Base-by-base conservation (phyloP, 2,113 vertebrate species). In the Junco hyemalis region DNA sequence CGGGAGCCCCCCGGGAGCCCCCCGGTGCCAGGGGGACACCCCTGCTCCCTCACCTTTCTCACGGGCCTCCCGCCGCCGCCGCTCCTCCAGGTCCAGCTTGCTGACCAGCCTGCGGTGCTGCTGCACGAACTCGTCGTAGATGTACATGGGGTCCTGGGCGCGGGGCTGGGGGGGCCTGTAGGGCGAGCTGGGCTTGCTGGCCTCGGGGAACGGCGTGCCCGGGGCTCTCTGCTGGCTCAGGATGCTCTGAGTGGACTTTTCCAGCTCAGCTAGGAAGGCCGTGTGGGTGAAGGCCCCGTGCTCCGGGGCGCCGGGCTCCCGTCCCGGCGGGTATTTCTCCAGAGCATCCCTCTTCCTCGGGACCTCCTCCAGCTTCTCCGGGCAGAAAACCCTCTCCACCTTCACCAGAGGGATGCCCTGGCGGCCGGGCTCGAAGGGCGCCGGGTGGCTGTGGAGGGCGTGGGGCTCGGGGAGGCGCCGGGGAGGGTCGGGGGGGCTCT, bases 71-170 rank as follows among this genome's bases (percentile, higher is more conserved):
- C 98, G 98, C 89, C 99, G 98, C 95, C 98, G 97, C 42, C 97
- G 98, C 96, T 99, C 99, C 93, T 99, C 99, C 95, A 99, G 97
- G 97, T 99, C 99, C 92, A 99, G 97, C 83, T 99, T 99, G 98
- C 99, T 99, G 97, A 99, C 97, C 44, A 99, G 98, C 87, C 95
- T 97, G 48, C 99, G 98, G 89, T 99, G 99, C 97, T 99, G 99
- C 95, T 99, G 99, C 78, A 99, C 98, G 61, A 98, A 98, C 95
- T 99, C 99, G 0, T 99, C 99, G 2, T 98, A 99, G 95, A 99
- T 97, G 91, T 99, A 98, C 96, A 97, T 96, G 1, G 98, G 92
- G 68, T 99, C 99, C 2, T 98, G 98, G 65, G 91, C 90, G 2
- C 97, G 97, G 8, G 95, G 51, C 4, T 96, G 98, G 0, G 98